Evolutionary conservation across 1,140 invertebrate species (phyloP), one percentile per base, ranked within the genome.

Genomic region (Pseudobourletiella spinata): DNA sequence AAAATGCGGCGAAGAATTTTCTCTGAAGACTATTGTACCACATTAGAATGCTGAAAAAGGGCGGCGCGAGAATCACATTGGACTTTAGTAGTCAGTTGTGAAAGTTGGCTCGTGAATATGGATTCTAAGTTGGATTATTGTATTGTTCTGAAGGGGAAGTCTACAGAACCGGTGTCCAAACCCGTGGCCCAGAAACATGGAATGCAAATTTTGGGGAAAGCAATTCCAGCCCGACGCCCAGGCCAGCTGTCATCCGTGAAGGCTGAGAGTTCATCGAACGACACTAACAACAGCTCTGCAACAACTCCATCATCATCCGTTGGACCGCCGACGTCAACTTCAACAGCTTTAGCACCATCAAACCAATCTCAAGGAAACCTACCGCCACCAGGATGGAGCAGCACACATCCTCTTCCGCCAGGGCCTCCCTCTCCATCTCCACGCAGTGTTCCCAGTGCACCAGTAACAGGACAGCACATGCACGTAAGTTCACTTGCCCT

Each of bases 201-300:
- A 35, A 69, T 69, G 67, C 67, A 69, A 66, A 44, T 64, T 29
- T 52, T 69, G 61, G 67, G 67, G 24, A 69, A 69, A 57, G 67
- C 62, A 46, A 55, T 57, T 63, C 67, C 67, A 28, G 67, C 64
- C 39, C 56, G 67, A 39, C 39, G 64, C 51, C 57, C 64, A 20
- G 64, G 64, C 32, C 28, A 29, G 48, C 16, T 26, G 15, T 52
- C 59, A 48, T 35, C 58, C 18, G 50, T 57, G 48, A 64, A 66
- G 54, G 26, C 56, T 22, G 67, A 66, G 25, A 15, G 30, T 28
- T 3, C 30, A 32, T 39, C 39, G 42, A 60, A 59, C 60, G 54
- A 57, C 51, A 51, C 51, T 42, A 48, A 26, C 48, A 55, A 29
- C 25, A 39, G 42, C 25, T 56, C 61, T 35, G 11, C 63, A 52